Evolutionary conservation across 2,797 vertebrate species (phyloP), one percentile per base, ranked within the genome.

Genomic region (Lophius americanus): DNA sequence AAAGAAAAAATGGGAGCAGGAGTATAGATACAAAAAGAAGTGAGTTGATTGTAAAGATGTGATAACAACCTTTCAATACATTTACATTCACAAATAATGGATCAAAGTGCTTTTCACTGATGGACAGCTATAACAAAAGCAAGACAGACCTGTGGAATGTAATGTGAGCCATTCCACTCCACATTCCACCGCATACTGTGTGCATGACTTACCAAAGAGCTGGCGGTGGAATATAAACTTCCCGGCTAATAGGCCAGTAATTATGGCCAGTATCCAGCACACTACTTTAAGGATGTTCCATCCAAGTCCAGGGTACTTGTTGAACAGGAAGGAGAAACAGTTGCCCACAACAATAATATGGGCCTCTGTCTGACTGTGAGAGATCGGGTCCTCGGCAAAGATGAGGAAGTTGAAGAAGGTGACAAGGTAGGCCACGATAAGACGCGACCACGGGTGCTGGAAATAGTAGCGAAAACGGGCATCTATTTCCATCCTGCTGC

Each of bases 341-440:
- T 99, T 98, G 57, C 98, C 98, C 85, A 99, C 96, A 64, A 99
- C 97, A 51, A 95, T 96, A 82, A 99, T 95, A 75, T 96, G 96
- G 49, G 98, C 97, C 89, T 98, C 96, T 0, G 96, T 98, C 88
- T 97, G 97, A 76, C 98, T 99, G 91, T 99, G 98, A 14, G 98
- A 98, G 49, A 99, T 79, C 0, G 97, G 97, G 88, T 99, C 97
- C 84, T 99, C 97, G 0, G 98, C 98, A 62, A 99, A 99, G 92
- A 99, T 93, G 77, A 99, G 92, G 91, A 99, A 99, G 91, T 99
- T 99, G 75, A 96, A 98, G 94, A 99, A 98, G 86, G 95, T 98
- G 86, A 99, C 98, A 73, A 99, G 92, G 89, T 99, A 99, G 83
- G 97, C 97, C 92, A 99, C 96, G 36, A 96, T 85, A 88, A 99